These are phyloP conservation scores for Lordiphosa clarofinis DNA, from an alignment of 1,140 invertebrate species.

Conservation along the genomic window DNA sequence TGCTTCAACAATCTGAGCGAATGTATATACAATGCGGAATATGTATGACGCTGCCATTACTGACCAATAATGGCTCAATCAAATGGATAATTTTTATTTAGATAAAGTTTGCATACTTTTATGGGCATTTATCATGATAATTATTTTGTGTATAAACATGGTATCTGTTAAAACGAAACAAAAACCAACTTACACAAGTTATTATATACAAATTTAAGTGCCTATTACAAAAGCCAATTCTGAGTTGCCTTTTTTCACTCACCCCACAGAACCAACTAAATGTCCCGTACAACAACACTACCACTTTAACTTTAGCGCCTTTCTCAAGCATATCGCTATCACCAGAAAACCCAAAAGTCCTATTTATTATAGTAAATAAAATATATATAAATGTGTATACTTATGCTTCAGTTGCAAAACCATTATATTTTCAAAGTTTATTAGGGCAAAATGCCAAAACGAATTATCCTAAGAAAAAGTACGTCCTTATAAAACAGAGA, in stretches of 20 bases:
- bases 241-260: neutral
- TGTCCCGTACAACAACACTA: conserved; percentile 3
- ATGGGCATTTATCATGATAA: too few species aligned
- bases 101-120: too few species aligned
- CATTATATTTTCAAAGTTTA: conserved; percentile 56
- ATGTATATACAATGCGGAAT: too few species aligned
- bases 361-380: conserved; percentile 2
- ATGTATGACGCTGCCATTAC: too few species aligned
- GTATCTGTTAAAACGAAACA: too few species aligned
- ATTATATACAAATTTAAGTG: conserved; percentile 39
- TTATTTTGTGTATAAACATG: too few species aligned
- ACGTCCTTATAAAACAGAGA: conserved; percentile 33
- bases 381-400: conserved; percentile 1
- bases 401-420: conserved; percentile 9
- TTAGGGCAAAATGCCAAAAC: conserved; percentile 32
- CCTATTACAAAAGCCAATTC: conserved; percentile 19
- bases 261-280: conserved; percentile 2
- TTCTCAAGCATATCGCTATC: conserved; percentile 22
- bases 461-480: conserved; percentile 19
- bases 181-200: conserved; percentile 1
- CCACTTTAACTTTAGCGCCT: conserved; percentile 1
- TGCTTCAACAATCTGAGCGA: too few species aligned
- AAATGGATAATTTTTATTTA: too few species aligned
- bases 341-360: conserved; percentile 11
- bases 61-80: too few species aligned